Conservation (phyloP, 2,113 vertebrate species). For the Willisornis vidua region DNA sequence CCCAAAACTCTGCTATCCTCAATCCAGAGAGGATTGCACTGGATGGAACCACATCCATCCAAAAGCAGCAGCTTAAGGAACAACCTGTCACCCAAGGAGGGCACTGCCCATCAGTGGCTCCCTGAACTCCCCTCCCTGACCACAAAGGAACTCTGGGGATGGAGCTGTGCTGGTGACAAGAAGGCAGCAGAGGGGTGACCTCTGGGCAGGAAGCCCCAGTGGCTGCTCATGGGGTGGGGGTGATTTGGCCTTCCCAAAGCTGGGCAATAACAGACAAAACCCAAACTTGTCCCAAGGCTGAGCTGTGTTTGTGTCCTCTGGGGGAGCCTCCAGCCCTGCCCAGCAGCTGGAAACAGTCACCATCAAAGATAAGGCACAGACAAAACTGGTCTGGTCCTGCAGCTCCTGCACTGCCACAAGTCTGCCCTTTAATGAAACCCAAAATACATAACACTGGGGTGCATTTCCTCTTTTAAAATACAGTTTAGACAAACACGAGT, state of each 20-base stretch:
- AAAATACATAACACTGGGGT: fast-evolving
- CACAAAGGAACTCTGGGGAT: background rate
- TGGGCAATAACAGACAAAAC: background rate
- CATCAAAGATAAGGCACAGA: background rate
- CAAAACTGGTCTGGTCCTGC: background rate
- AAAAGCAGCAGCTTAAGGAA: background rate
- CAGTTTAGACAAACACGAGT: background rate
- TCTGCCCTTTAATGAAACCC: background rate
- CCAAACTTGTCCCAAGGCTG: background rate
- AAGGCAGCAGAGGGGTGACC: background rate
- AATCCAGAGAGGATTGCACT: background rate
- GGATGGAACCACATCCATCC: background rate
- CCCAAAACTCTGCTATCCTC: background rate
- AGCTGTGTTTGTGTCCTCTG: background rate
- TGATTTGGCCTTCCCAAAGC: background rate
- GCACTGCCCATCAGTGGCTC: background rate
- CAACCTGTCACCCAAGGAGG: background rate
- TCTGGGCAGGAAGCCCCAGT: background rate
- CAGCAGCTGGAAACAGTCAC: background rate
- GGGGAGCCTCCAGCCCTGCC: background rate
- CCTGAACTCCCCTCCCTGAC: background rate
- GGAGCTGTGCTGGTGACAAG: background rate
- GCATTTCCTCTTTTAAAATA: background rate
- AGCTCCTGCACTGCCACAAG: background rate
- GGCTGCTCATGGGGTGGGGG: background rate